Conservation (phyloP, 37 sponge, comb jelly and placozoan species). For the Cliona cf. orientalis region DNA sequence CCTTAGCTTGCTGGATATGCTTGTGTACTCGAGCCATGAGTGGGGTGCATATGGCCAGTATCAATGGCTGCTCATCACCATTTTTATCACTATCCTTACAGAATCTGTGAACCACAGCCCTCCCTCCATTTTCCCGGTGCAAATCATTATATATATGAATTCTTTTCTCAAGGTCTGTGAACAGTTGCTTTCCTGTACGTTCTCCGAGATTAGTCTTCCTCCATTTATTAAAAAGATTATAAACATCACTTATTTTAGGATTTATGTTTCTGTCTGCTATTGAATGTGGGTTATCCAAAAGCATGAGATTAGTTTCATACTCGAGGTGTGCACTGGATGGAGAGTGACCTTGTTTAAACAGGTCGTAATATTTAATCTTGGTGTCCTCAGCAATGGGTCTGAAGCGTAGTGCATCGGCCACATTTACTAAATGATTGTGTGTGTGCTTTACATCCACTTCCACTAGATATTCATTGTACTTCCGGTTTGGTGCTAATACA, state of each 20-base stretch:
- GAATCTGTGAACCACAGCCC: slow-evolving; percentile 1
- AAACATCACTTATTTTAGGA: neutral
- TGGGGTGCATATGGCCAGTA: slow-evolving; percentile 19
- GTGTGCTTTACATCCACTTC: neutral
- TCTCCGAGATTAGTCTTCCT: neutral
- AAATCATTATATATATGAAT: slow-evolving; percentile 7
- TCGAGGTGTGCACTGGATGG: slow-evolving; percentile 6
- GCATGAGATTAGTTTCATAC: slow-evolving; percentile 15
- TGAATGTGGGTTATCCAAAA: neutral
- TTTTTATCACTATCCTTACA: neutral
- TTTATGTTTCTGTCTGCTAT: neutral
- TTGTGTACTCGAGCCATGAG: slow-evolving; percentile 14
- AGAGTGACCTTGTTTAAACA: neutral
- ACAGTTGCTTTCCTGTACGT: neutral
- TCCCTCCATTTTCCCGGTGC: neutral
- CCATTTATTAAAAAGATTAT: slow-evolving; percentile 22
- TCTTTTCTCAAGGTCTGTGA: neutral
- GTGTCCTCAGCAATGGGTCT: neutral
- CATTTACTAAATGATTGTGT: neutral
- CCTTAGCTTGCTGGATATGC: neutral
- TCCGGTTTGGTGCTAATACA: neutral
- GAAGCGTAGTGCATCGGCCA: neutral
- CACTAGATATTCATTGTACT: neutral
- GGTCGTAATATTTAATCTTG: neutral
- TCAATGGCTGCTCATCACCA: neutral